A percentile compares a stretch with the other conserved stretches of the same genome.
Conservation (phyloP, 2,113 vertebrate species). For the Polyodon spathula region DNA sequence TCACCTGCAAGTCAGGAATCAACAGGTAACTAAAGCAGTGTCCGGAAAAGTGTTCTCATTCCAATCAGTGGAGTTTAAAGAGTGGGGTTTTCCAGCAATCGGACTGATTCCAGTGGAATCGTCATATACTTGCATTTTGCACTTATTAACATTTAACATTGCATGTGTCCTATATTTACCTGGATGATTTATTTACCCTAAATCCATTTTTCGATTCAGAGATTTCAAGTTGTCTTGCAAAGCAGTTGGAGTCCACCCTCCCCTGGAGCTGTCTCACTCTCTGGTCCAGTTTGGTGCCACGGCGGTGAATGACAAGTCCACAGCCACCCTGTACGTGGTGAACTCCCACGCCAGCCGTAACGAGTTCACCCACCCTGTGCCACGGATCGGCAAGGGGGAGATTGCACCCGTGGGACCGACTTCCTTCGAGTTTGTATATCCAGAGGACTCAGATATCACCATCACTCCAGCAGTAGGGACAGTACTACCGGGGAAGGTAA, state of each 20-base stretch:
- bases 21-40: conserved; percentile 61
- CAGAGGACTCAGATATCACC: conserved; percentile 54
- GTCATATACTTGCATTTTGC: too few species aligned
- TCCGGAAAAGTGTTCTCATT: neutral
- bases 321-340: conserved; percentile 55
- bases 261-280: conserved; percentile 75
- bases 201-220: conserved; percentile 50
- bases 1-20: conserved; percentile 73
- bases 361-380: conserved; percentile 30
- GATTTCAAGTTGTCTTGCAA: conserved; percentile 72
- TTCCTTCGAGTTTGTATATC: conserved; percentile 66
- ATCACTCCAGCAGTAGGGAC: conserved; percentile 66
- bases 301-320: conserved; percentile 54
- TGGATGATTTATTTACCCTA: neutral
- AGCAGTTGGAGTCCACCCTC: conserved; percentile 67
- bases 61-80: too few species aligned
- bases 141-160: too few species aligned
- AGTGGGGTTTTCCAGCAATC: too few species aligned
- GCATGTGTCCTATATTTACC: too few species aligned
- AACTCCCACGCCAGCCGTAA: conserved; percentile 45
- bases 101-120: too few species aligned
- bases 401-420: conserved; percentile 43
- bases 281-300: conserved; percentile 77
- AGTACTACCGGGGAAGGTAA: conserved; percentile 59
- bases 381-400: conserved; percentile 31